phyloP scores from a whole-genome alignment of 2,113 vertebrate genomes.

The Pangasianodon hypophthalmus region DNA sequence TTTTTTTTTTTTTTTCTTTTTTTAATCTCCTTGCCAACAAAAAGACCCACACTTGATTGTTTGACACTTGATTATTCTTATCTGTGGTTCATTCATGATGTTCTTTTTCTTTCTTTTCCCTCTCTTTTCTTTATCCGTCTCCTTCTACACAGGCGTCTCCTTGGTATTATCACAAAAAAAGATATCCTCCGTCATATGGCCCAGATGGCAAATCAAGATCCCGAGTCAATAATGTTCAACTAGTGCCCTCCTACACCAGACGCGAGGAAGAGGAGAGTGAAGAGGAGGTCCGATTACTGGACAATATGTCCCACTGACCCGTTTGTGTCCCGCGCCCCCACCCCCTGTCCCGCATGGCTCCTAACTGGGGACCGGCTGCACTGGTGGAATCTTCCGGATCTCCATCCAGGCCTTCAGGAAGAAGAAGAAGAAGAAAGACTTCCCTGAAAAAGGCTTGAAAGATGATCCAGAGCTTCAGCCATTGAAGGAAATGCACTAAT shows the following conservation, averaged over 20 bases:
- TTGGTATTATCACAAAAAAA: conserved; percentile 99
- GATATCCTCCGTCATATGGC: conserved; percentile 99
- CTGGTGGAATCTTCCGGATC: conserved; percentile 27
- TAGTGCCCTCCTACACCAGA: conserved; percentile 81
- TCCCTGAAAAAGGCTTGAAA: conserved; percentile 11
- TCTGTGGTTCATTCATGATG: not conserved
- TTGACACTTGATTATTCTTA: not conserved
- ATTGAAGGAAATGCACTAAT: conserved; percentile 17
- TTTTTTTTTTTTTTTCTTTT: not conserved
- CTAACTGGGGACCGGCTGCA: conserved; percentile 7
- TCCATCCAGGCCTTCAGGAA: conserved; percentile 15
- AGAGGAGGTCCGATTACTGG: conserved; percentile 87
- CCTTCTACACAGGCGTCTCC: conserved; percentile 87
- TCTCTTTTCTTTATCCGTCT: conserved; percentile 52
- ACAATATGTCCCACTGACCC: conserved; percentile 85
- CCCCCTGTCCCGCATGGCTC: conserved; percentile 15
- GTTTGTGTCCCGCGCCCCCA: conserved; percentile 10
- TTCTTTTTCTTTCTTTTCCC: conserved; percentile 15
- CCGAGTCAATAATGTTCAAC: conserved; percentile 99
- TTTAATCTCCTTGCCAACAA: conserved; percentile 56
- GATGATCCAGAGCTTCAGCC: conserved; percentile 6
- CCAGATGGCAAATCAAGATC: conserved; percentile 98
- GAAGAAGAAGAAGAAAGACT: not conserved
- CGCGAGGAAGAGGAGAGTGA: conserved; percentile 75
- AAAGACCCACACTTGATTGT: conserved; percentile 50